Percentiles rank a stretch among this genome's conserved stretches.
These are phyloP conservation scores for Collichthys lucidus DNA, from an alignment of 2,113 vertebrate species.

Conservation along the genomic window DNA sequence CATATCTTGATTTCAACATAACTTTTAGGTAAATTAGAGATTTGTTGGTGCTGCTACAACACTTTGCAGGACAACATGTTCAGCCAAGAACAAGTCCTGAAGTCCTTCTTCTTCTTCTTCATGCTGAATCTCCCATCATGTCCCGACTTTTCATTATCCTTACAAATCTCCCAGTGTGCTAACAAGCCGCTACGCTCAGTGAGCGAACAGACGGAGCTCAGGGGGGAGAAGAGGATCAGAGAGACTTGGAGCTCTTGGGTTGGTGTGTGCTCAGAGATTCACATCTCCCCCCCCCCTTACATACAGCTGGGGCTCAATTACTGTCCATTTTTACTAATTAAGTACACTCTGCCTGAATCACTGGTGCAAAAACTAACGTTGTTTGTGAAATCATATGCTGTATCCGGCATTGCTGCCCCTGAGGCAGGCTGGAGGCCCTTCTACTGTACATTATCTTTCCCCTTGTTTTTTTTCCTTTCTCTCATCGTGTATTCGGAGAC, in stretches of 20 bases:
- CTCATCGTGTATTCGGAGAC: conserved; percentile 50
- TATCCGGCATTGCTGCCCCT: conserved; percentile 72
- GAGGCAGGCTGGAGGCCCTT: conserved; percentile 75
- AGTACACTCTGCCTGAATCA: conserved; percentile 76
- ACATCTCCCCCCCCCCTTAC: conserved; percentile 32
- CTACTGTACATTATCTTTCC: conserved; percentile 64
- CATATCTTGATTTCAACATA: conserved; percentile 4
- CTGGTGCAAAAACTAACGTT: conserved; percentile 78
- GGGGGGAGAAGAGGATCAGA: conserved; percentile 75
- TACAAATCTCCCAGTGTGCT: conserved; percentile 78
- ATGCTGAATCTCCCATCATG: conserved; percentile 49
- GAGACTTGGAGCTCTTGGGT: conserved; percentile 77
- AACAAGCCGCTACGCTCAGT: conserved; percentile 77
- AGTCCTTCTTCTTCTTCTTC: conserved; percentile 42
- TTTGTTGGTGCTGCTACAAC: not conserved
- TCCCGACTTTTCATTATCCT: conserved; percentile 76
- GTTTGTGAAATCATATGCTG: conserved; percentile 79
- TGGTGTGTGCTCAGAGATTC: conserved; percentile 55
- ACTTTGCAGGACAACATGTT: conserved; percentile 25
- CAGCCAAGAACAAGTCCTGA: conserved; percentile 44
- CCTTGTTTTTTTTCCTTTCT: conserved; percentile 40
- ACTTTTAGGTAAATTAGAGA: conserved; percentile 8
- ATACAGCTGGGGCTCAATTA: conserved; percentile 84
- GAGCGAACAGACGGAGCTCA: conserved; percentile 78
- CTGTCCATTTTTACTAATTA: conserved; percentile 82